A percentile compares a stretch with the other conserved stretches of the same genome.
phyloP scores from a whole-genome alignment of 1,140 invertebrate species.

The Cotesia chilonis region DNA sequence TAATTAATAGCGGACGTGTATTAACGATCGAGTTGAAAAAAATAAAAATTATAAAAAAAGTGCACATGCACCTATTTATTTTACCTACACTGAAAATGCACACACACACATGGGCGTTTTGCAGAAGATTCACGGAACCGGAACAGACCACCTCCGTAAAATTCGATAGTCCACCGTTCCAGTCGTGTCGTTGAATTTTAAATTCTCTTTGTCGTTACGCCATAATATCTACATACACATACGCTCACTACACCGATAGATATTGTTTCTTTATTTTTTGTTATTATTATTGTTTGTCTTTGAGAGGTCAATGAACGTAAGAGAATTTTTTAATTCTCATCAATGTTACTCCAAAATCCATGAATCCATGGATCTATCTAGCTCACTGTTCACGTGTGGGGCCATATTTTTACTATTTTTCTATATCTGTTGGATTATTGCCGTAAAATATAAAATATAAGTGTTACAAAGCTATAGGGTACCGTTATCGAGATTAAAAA shows the following conservation, averaged over 20 bases:
- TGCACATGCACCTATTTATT: background rate
- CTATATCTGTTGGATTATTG: background rate
- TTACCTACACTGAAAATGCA: background rate
- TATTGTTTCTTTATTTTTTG: background rate
- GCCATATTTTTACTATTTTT: background rate
- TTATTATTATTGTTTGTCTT: too few relatives aligned
- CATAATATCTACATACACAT: background rate
- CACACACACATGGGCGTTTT: background rate
- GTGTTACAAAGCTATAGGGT: background rate
- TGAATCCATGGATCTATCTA: too few relatives aligned
- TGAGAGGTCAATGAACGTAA: background rate
- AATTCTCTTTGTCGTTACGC: constrained; percentile 12
- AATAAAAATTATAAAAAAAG: background rate
- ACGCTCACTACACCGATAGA: background rate
- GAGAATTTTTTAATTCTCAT: too few relatives aligned
- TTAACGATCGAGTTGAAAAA: background rate
- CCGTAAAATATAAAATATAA: background rate
- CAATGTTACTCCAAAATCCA: too few relatives aligned
- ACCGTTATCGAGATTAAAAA: constrained; percentile 15
- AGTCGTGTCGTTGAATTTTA: constrained; percentile 1
- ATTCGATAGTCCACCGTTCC: constrained; percentile 15
- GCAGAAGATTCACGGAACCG: constrained; percentile 9
- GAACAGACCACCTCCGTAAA: constrained; percentile 9
- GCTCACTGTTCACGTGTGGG: background rate
- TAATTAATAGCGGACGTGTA: background rate